phyloP scores from a whole-genome alignment of 37 sponge, comb jelly and placozoan genomes.

The Haliclona indistincta region DNA sequence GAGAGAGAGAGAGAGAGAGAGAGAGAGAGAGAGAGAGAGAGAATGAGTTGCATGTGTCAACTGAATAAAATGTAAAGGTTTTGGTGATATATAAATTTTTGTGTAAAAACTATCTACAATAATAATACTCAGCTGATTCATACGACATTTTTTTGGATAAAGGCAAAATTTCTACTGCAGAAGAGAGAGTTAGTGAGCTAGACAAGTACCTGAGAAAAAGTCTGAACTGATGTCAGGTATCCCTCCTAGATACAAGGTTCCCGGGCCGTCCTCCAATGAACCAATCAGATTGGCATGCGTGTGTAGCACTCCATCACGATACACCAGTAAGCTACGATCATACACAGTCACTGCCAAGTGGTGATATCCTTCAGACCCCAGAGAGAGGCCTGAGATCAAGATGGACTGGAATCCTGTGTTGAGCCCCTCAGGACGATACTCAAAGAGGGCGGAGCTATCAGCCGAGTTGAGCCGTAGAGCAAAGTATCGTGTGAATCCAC shows the following conservation, averaged over 20 bases:
- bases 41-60: no score
- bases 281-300: constrained; percentile 14
- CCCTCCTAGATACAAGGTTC: constrained; percentile 45
- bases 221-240: neutral
- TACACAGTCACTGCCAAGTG: constrained; percentile 62
- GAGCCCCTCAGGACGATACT: constrained; percentile 61
- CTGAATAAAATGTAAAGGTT: no score
- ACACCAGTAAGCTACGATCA: constrained; percentile 30
- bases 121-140: no score
- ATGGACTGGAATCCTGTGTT: constrained; percentile 46
- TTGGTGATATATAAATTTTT: no score
- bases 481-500: constrained; percentile 45
- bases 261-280: constrained; percentile 50
- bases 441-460: constrained; percentile 32
- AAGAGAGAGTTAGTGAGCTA: no score
- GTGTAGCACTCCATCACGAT: constrained; percentile 49
- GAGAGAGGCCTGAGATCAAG: constrained; percentile 26
- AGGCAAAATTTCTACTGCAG: no score
- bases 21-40: no score
- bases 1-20: no score
- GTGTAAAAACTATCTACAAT: no score
- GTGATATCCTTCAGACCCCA: constrained; percentile 36
- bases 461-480: constrained; percentile 41
- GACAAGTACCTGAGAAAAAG: no score
- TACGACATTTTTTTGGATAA: no score